Evolutionary conservation across 2,113 vertebrate genomes (phyloP).

Genomic region (Colistium nudipinnis): DNA sequence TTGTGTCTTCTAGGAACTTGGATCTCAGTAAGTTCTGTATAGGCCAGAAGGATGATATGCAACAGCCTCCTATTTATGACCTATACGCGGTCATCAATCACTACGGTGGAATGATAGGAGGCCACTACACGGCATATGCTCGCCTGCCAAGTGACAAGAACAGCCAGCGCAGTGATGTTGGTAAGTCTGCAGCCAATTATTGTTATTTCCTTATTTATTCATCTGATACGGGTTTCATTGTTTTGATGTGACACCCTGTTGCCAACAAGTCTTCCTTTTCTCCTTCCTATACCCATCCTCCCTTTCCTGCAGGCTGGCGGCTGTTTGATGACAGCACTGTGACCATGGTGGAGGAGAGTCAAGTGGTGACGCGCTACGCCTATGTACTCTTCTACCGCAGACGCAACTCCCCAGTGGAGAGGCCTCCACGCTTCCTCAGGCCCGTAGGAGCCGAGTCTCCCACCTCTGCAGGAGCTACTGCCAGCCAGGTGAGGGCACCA

Average conservation of each 20-base stretch:
- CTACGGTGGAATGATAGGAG: conserved; percentile 98
- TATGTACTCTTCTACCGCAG: conserved; percentile 98
- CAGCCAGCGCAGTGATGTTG: conserved; percentile 97
- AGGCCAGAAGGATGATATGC: conserved; percentile 94
- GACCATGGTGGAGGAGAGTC: conserved; percentile 96
- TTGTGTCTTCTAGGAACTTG: conserved; percentile 83
- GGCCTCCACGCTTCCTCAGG: conserved; percentile 84
- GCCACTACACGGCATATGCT: conserved; percentile 96
- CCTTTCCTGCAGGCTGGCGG: conserved; percentile 88
- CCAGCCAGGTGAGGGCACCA: conserved; percentile 91
- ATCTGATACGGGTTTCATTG: too few species aligned
- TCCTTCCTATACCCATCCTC: background rate
- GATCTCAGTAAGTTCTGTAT: conserved; percentile 98
- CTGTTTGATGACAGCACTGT: conserved; percentile 98
- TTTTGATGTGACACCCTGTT: background rate
- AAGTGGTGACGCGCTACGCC: conserved; percentile 95
- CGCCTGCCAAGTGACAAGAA: conserved; percentile 95
- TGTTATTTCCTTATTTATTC: background rate
- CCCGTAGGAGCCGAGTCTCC: conserved; percentile 82
- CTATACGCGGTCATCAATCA: conserved; percentile 98
- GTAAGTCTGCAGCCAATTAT: conserved; percentile 75
- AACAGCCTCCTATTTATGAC: conserved; percentile 93
- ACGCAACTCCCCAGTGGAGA: conserved; percentile 96
- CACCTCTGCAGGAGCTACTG: conserved; percentile 83
- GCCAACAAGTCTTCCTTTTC: background rate